Conservation (phyloP, 92 coral and sea anemone genomes). For the Epizoanthus rinbou region DNA sequence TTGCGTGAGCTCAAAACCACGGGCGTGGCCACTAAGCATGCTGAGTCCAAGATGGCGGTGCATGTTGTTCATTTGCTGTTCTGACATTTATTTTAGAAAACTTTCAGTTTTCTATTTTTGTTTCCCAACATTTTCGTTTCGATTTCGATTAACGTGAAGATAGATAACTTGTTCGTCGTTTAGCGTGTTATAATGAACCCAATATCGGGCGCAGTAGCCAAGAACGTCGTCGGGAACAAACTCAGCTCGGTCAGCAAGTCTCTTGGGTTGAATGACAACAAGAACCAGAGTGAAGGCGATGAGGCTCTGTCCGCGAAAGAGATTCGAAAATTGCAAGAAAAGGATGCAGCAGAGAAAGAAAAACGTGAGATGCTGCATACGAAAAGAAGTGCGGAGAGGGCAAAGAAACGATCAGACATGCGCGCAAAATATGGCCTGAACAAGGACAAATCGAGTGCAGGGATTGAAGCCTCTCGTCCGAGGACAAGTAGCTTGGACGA, state of each 20-base stretch:
- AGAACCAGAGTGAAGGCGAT: not conserved
- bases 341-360: constrained; percentile 34
- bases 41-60: too few relatives aligned
- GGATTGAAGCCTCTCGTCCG: not conserved
- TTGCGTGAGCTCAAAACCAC: too few relatives aligned
- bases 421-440: constrained; percentile 37
- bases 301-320: constrained; percentile 27
- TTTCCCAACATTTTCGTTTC: not conserved
- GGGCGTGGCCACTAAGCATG: too few relatives aligned
- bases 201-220: constrained; percentile 34
- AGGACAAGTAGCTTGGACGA: not conserved
- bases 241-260: constrained; percentile 32
- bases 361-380: constrained; percentile 18
- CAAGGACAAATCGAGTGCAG: constrained; percentile 21
- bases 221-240: constrained; percentile 36
- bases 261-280: constrained; percentile 19
- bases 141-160: not conserved
- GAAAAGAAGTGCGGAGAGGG: constrained; percentile 29
- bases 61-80: too few relatives aligned
- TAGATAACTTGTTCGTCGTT: not conserved
- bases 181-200: constrained; percentile 22
- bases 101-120: not conserved
- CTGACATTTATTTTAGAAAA: too few relatives aligned
- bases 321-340: constrained; percentile 38
- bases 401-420: constrained; percentile 38